These are phyloP conservation scores for Dryobota labecula DNA, from an alignment of 2,888 invertebrate genomes.

Conservation along the genomic window DNA sequence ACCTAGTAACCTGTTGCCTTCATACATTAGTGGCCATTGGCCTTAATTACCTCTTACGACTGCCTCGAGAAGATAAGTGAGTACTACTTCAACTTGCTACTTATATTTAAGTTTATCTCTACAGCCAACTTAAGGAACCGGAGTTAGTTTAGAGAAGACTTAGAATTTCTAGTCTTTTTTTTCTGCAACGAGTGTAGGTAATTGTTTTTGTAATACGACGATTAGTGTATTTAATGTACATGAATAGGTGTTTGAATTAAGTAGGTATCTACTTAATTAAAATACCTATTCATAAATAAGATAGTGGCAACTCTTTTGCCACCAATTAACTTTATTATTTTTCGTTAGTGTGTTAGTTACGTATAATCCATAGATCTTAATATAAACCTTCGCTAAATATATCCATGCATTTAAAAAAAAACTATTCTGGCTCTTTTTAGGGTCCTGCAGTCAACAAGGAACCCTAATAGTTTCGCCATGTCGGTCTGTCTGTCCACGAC, in stretches of 20 bases:
- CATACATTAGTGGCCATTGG: conserved; percentile 34
- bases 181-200: conserved; percentile 2
- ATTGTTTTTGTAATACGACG: neutral
- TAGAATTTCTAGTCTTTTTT: neutral
- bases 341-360: too few species aligned
- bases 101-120: conserved; percentile 25
- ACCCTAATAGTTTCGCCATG: too few species aligned
- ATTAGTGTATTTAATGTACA: neutral
- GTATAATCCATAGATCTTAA: too few species aligned
- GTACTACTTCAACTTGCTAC: conserved; percentile 10
- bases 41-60: conserved; percentile 45
- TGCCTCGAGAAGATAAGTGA: conserved; percentile 43
- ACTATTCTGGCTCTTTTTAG: too few species aligned
- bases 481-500: too few species aligned
- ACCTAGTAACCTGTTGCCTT: conserved; percentile 50
- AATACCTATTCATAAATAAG: too few species aligned
- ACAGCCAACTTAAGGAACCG: conserved; percentile 24
- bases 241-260: neutral
- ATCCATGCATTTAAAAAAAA: too few species aligned
- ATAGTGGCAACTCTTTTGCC: too few species aligned
- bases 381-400: too few species aligned
- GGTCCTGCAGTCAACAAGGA: too few species aligned
- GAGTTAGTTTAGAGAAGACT: conserved; percentile 17
- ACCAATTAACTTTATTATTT: too few species aligned
- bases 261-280: too few species aligned